These are phyloP conservation scores for Macrostomum lignano DNA, from an alignment of 1,140 invertebrate species.

Conservation along the genomic window DNA sequence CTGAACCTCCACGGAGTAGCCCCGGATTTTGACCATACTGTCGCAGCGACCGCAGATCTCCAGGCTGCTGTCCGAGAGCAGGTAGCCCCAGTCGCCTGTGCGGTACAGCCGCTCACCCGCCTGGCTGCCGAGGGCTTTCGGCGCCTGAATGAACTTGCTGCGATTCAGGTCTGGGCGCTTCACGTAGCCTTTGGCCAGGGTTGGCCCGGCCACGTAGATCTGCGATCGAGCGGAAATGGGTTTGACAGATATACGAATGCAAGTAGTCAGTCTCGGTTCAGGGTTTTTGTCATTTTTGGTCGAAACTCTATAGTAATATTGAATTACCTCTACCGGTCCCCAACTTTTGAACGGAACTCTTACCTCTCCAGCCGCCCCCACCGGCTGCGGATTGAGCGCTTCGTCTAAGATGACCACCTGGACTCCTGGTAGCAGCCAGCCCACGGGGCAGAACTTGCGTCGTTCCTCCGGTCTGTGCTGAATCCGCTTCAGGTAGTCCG, in stretches of 20 bases:
- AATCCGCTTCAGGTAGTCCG: too few relatives aligned
- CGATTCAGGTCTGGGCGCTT: slow-evolving; percentile 30
- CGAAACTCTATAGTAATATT: too few relatives aligned
- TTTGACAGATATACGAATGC: slow-evolving; percentile 6
- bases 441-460: slow-evolving; percentile 29
- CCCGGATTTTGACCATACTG: slow-evolving; percentile 32
- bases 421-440: slow-evolving; percentile 25
- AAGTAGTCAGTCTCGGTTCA: too few relatives aligned
- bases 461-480: slow-evolving; percentile 9
- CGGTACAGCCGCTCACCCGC: too few relatives aligned
- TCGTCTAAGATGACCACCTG: slow-evolving; percentile 24
- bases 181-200: slow-evolving; percentile 29
- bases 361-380: slow-evolving; percentile 32
- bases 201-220: slow-evolving; percentile 31
- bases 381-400: slow-evolving; percentile 21
- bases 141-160: slow-evolving; percentile 23
- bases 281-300: too few relatives aligned
- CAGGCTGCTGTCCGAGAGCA: slow-evolving; percentile 27
- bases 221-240: slow-evolving; percentile 13
- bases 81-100: slow-evolving; percentile 31
- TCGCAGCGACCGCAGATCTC: slow-evolving; percentile 32
- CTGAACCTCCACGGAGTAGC: slow-evolving; percentile 30
- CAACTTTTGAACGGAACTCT: slow-evolving; percentile 2
- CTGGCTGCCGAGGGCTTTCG: too few relatives aligned
- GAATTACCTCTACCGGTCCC: too few relatives aligned